Percentiles rank a stretch among this genome's conserved stretches.
These are phyloP conservation scores for Callosobruchus maculatus DNA, from an alignment of 2,888 invertebrate species.

Conservation along the genomic window DNA sequence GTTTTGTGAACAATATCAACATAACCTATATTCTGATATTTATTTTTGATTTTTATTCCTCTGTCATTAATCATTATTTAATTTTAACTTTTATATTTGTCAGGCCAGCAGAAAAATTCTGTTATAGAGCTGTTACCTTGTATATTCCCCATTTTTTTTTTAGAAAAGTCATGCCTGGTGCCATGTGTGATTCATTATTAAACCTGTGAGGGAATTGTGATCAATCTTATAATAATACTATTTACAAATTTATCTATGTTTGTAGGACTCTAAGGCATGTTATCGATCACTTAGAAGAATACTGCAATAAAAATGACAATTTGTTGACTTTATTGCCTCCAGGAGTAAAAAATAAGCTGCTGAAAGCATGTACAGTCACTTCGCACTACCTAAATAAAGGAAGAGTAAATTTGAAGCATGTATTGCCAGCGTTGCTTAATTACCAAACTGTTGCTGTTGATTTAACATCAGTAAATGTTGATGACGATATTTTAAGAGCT, in stretches of 20 bases:
- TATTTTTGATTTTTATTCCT: too few relatives aligned
- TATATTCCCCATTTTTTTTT: too few relatives aligned
- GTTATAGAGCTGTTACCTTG: too few relatives aligned
- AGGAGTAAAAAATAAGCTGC: not conserved
- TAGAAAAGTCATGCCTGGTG: not conserved
- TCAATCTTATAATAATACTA: not conserved
- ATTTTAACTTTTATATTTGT: too few relatives aligned
- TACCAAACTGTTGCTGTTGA: constrained; percentile 32
- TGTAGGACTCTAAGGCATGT: not conserved
- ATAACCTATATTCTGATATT: too few relatives aligned
- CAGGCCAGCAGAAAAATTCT: too few relatives aligned
- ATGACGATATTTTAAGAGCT: constrained; percentile 38
- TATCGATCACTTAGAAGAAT: not conserved
- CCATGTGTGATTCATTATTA: not conserved
- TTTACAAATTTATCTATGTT: not conserved
- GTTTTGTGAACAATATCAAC: too few relatives aligned
- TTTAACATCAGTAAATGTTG: constrained; percentile 34
- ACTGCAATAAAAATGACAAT: not conserved
- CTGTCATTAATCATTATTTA: too few relatives aligned
- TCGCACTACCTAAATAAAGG: not conserved
- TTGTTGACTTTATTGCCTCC: not conserved
- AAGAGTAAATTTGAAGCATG: not conserved
- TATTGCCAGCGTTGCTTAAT: not conserved
- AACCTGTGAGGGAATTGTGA: not conserved
- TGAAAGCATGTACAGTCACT: not conserved